Conservation (phyloP, 1,140 invertebrate genomes). For the Oryctes rhinoceros region DNA sequence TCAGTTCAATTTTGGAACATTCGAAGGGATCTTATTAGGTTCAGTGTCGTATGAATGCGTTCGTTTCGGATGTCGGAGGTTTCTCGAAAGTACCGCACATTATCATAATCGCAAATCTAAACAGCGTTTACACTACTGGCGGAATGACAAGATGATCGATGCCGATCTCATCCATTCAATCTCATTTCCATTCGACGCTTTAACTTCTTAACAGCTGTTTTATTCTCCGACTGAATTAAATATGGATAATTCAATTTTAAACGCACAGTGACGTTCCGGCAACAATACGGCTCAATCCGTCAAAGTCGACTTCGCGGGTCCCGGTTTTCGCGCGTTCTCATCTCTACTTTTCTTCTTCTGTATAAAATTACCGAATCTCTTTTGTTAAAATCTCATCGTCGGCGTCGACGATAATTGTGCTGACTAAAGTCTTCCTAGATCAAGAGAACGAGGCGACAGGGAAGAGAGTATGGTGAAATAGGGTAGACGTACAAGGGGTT, state of each 20-base stretch:
- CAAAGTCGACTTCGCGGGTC: background rate
- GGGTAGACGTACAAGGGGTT: constrained; percentile 12
- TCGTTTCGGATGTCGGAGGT: too few species aligned
- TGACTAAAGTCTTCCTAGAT: constrained; percentile 22
- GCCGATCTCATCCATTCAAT: background rate
- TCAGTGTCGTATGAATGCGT: too few species aligned
- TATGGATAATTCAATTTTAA: constrained; percentile 19
- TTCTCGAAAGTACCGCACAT: too few species aligned
- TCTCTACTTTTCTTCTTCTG: constrained; percentile 14
- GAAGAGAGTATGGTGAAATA: constrained; percentile 11
- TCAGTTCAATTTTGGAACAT: too few species aligned
- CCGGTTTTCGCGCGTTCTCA: background rate
- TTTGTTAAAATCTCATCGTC: constrained; percentile 36
- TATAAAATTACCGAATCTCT: constrained; percentile 23
- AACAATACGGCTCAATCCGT: constrained; percentile 9
- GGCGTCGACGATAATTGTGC: constrained; percentile 26
- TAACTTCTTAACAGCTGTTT: constrained; percentile 22
- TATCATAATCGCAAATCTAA: background rate
- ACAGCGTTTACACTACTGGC: background rate
- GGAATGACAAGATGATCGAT: constrained; percentile 5
- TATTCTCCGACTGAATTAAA: constrained; percentile 19
- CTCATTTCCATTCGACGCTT: constrained; percentile 14
- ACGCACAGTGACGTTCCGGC: background rate
- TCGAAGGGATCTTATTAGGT: too few species aligned
- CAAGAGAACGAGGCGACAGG: background rate